A percentile compares a stretch with the other conserved stretches of the same genome.
Evolutionary conservation across 2,113 vertebrate species (phyloP).

Genomic region (Xyliphius kryptos): DNA sequence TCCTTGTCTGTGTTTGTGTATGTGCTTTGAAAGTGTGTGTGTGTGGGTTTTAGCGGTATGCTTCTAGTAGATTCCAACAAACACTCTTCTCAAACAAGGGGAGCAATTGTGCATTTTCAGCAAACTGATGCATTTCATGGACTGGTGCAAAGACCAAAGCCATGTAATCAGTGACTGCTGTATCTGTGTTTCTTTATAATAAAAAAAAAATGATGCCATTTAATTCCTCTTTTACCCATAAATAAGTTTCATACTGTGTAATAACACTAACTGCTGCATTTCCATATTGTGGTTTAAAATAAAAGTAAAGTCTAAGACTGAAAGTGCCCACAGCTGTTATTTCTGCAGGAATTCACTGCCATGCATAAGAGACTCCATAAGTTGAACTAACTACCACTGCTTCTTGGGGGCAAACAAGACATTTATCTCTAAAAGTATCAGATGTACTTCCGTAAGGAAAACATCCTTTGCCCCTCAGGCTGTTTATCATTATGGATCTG

Average conservation of each 20-base stretch:
- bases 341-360: too few species aligned
- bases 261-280: too few species aligned
- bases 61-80: conserved; percentile 48
- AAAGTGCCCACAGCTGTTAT: too few species aligned
- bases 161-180: neutral
- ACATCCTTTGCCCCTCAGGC: conserved; percentile 57
- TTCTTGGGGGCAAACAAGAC: conserved; percentile 2
- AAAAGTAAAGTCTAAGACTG: too few species aligned
- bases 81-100: conserved; percentile 51
- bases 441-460: conserved; percentile 65
- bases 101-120: conserved; percentile 53
- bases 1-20: neutral
- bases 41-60: conserved; percentile 38
- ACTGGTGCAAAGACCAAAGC: conserved; percentile 22
- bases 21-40: conserved; percentile 25
- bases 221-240: too few species aligned
- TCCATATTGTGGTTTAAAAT: too few species aligned
- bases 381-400: too few species aligned
- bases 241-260: too few species aligned
- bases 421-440: conserved; percentile 58
- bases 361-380: too few species aligned
- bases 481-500: conserved; percentile 65
- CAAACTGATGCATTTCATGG: conserved; percentile 45
- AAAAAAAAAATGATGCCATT: too few species aligned
- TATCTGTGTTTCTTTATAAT: neutral